Conservation (phyloP, 2,113 vertebrate species). For the Gadus chalcogrammus region DNA sequence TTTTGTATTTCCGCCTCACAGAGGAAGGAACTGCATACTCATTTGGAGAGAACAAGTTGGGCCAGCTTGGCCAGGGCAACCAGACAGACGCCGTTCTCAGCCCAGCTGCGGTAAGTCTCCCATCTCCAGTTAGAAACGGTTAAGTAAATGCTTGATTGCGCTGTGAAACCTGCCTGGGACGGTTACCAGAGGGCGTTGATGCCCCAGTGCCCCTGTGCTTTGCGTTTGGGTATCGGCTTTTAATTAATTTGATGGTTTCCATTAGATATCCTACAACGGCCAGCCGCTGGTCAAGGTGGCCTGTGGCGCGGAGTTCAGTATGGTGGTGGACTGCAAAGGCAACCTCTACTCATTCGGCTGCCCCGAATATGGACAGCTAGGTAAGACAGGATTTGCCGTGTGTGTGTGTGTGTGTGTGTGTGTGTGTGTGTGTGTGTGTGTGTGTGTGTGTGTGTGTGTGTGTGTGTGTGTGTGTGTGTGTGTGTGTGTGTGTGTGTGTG, state of each 20-base stretch:
- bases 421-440: too few relatives aligned
- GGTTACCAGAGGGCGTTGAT: too few relatives aligned
- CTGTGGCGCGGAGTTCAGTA: conserved; percentile 95
- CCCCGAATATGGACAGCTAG: conserved; percentile 93
- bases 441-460: too few relatives aligned
- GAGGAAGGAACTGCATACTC: conserved; percentile 85
- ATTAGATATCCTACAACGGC: conserved; percentile 93
- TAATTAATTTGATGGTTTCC: not conserved
- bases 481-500: too few relatives aligned
- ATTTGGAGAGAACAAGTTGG: conserved; percentile 96
- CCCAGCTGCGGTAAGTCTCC: conserved; percentile 78
- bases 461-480: too few relatives aligned
- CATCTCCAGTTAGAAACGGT: too few relatives aligned
- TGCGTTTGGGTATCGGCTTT: not conserved
- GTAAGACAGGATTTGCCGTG: conserved; percentile 60
- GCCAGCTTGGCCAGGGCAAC: conserved; percentile 91
- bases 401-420: too few relatives aligned
- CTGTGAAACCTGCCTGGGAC: too few relatives aligned
- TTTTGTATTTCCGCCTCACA: conserved; percentile 47
- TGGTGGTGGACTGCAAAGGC: conserved; percentile 97
- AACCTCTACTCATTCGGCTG: conserved; percentile 96
- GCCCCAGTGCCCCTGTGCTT: not conserved
- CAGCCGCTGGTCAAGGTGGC: conserved; percentile 95
- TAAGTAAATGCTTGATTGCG: too few relatives aligned
- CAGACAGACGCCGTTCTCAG: conserved; percentile 92